These are phyloP conservation scores for Scotopteryx bipunctaria DNA, from an alignment of 2,888 invertebrate genomes.

Conservation along the genomic window DNA sequence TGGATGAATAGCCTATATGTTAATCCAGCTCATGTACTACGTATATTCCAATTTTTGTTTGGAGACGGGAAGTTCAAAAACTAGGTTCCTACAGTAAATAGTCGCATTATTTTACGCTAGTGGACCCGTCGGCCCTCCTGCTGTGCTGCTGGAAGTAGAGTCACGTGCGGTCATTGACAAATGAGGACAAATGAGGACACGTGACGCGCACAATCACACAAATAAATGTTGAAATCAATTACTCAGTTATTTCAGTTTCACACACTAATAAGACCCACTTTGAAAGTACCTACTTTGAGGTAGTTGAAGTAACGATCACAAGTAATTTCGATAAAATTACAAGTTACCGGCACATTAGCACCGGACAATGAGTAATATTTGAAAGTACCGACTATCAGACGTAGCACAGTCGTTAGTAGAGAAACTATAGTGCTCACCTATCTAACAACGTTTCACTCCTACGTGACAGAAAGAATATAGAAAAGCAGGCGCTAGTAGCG, in stretches of 20 bases:
- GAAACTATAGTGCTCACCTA: not conserved
- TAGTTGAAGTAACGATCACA: constrained; percentile 5
- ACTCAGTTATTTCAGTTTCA: not conserved
- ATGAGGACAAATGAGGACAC: too few species aligned
- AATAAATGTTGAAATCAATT: not conserved
- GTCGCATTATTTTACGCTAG: too few species aligned
- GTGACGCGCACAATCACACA: not conserved
- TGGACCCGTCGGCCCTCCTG: too few species aligned
- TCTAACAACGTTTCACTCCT: not conserved
- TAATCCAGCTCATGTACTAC: too few species aligned
- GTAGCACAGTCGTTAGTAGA: not conserved
- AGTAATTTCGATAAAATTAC: constrained; percentile 4
- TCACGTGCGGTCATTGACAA: too few species aligned
- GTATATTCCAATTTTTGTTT: too few species aligned
- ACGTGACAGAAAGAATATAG: too few species aligned
- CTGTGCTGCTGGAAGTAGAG: too few species aligned
- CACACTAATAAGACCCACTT: not conserved
- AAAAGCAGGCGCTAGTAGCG: too few species aligned
- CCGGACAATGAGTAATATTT: constrained; percentile 14
- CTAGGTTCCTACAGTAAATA: too few species aligned
- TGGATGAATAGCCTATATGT: too few species aligned
- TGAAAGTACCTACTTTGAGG: constrained; percentile 9
- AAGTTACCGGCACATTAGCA: constrained; percentile 14
- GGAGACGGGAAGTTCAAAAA: too few species aligned
- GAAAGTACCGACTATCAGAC: constrained; percentile 2